These are phyloP conservation scores for Drosophila murphyi DNA, from an alignment of 1,140 invertebrate genomes.

Conservation along the genomic window DNA sequence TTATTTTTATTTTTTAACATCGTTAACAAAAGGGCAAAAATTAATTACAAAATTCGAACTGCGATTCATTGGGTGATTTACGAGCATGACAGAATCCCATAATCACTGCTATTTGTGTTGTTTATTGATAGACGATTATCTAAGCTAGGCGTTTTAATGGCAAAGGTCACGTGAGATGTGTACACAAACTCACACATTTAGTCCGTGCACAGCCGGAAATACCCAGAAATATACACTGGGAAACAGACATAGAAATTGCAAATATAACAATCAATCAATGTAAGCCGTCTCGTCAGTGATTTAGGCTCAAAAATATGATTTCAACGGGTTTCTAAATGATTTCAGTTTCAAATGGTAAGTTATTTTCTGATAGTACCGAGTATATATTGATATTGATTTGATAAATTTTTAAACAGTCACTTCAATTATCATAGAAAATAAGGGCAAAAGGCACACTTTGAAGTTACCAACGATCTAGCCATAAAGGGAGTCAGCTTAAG, in stretches of 20 bases:
- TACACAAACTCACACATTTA: constrained; percentile 7
- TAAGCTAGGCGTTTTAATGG: constrained; percentile 27
- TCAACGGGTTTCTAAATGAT: no score
- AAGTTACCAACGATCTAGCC: no score
- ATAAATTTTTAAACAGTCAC: no score
- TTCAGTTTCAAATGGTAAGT: no score
- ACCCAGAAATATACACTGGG: background rate
- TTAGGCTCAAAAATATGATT: no score
- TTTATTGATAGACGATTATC: constrained; percentile 13
- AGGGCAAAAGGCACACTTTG: no score
- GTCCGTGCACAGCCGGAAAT: background rate
- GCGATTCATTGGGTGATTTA: constrained; percentile 47
- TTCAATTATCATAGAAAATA: no score
- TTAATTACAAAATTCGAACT: constrained; percentile 47
- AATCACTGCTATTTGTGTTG: constrained; percentile 37
- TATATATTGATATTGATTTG: no score
- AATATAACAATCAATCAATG: background rate
- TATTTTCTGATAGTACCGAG: no score
- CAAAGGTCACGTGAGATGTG: constrained; percentile 17
- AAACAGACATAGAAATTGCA: background rate
- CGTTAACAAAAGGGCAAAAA: constrained; percentile 16
- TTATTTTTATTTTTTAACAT: constrained; percentile 2
- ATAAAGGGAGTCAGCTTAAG: no score
- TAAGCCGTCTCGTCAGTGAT: no score
- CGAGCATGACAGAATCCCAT: constrained; percentile 37